Percentiles rank a stretch among this genome's conserved stretches.
These are phyloP conservation scores for Megaleporinus macrocephalus DNA, from an alignment of 2,113 vertebrate genomes.

Conservation along the genomic window DNA sequence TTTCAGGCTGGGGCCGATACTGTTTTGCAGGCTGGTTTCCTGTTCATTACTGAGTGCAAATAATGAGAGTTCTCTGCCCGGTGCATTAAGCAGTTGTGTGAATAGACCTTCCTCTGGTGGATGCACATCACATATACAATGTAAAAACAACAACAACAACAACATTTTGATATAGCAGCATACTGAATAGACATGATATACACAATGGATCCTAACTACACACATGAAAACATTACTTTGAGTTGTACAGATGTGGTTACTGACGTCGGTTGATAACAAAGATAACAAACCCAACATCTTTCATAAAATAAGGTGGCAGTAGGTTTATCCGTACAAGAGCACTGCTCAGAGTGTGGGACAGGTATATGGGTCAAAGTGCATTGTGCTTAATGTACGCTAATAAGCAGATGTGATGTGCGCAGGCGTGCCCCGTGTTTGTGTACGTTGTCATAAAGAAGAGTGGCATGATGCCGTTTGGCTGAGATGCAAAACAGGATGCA, in stretches of 20 bases:
- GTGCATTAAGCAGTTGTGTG: background rate
- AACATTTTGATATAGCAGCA: too few relatives aligned
- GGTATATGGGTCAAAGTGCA: background rate
- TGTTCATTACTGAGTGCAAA: background rate
- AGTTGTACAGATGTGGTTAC: background rate
- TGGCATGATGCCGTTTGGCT: slow-evolving; percentile 22
- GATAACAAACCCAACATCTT: too few relatives aligned
- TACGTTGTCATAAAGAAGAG: background rate
- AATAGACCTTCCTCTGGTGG: background rate
- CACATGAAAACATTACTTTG: background rate
- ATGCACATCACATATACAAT: too few relatives aligned
- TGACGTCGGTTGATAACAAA: background rate
- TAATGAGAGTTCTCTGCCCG: background rate
- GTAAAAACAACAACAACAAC: too few relatives aligned
- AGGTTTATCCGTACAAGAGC: background rate
- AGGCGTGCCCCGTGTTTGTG: background rate
- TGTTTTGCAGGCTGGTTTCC: background rate
- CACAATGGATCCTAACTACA: background rate
- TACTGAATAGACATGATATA: too few relatives aligned
- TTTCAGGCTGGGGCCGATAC: background rate
- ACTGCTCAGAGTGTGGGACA: background rate
- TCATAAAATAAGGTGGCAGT: too few relatives aligned
- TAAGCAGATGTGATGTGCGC: background rate
- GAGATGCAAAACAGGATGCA: slow-evolving; percentile 63
- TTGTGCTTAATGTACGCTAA: background rate